Percentiles rank a stretch among this genome's conserved stretches.
These are phyloP conservation scores for Mormyrus iriodes DNA, from an alignment of 2,113 vertebrate species.

Conservation along the genomic window DNA sequence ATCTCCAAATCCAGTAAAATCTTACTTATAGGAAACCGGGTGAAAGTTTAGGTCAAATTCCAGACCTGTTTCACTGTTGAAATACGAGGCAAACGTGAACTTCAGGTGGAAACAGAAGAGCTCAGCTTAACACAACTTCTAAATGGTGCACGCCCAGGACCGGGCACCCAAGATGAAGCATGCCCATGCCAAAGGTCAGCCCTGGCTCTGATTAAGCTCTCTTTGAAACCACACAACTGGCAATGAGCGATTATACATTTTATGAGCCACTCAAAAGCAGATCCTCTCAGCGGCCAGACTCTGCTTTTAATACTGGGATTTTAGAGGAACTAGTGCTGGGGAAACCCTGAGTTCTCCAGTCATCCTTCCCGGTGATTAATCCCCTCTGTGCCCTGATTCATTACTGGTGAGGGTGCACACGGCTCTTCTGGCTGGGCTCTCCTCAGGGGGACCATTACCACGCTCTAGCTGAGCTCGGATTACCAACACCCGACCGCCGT, in stretches of 20 bases:
- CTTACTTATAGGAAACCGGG: background rate
- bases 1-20: background rate
- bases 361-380: constrained; percentile 94
- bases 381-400: constrained; percentile 95
- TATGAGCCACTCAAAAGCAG: constrained; percentile 41
- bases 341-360: constrained; percentile 92
- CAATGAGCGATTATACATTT: constrained; percentile 13
- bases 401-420: constrained; percentile 82
- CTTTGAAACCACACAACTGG: constrained; percentile 4
- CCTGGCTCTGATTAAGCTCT: background rate
- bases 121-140: background rate
- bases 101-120: background rate
- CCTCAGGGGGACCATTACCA: constrained; percentile 87
- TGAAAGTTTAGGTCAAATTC: background rate
- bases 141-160: background rate
- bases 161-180: background rate
- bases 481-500: constrained; percentile 76
- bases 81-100: background rate
- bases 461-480: constrained; percentile 76
- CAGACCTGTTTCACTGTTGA: background rate
- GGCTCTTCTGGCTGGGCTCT: constrained; percentile 70
- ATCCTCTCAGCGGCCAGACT: constrained; percentile 57
- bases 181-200: background rate
- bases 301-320: constrained; percentile 87
- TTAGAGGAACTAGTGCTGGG: constrained; percentile 57